phyloP scores from a whole-genome alignment of 2,888 invertebrate species.

The Melangyna quadrimaculata region DNA sequence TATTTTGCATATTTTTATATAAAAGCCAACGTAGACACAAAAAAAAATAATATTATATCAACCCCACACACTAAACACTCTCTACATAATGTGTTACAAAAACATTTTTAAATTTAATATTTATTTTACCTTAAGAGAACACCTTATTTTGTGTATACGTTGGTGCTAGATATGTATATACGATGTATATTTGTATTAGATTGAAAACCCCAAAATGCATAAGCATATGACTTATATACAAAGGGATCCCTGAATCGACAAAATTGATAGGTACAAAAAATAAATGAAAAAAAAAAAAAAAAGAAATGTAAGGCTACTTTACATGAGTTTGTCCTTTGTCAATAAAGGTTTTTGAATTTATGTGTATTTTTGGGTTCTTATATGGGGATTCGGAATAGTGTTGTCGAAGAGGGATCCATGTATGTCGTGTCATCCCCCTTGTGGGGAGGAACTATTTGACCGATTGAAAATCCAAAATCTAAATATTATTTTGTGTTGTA shows the following conservation, averaged over 20 bases:
- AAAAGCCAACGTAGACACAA: neutral
- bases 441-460: neutral
- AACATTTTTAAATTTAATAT: neutral
- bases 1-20: neutral
- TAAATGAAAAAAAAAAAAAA: neutral
- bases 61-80: neutral
- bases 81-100: neutral
- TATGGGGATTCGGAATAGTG: neutral
- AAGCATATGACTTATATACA: neutral
- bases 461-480: neutral
- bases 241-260: neutral
- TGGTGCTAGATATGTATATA: neutral
- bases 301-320: neutral
- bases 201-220: neutral
- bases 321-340: constrained; percentile 1
- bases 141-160: neutral
- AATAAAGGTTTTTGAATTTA: neutral
- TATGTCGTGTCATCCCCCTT: neutral
- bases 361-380: neutral
- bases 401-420: neutral
- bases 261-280: neutral
- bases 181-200: neutral
- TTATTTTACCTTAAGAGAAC: neutral
- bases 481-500: neutral
- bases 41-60: neutral